Evolutionary conservation across 2,888 invertebrate genomes (phyloP), one percentile per base, ranked within the genome.

Genomic region (Electrophaes corylata): DNA sequence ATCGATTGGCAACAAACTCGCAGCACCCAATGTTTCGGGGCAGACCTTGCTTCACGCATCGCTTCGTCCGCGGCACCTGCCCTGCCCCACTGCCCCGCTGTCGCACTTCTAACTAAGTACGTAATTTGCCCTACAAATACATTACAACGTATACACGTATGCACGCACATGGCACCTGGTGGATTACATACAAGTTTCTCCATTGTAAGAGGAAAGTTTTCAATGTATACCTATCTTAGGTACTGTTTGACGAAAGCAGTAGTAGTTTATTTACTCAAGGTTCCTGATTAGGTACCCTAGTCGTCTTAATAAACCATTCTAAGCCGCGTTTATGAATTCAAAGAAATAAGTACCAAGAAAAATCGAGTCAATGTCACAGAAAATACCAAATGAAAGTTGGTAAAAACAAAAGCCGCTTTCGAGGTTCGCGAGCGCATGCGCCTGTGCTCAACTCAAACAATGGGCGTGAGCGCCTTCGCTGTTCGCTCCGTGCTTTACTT

Each of bases 401-500:
- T 41, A 48, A 59, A 60, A 59, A 61, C 59, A 57, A 57, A 53
- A 40, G 43, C 14, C 19, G 48, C 40, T 48, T 57, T 56, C 47
- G 51, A 33, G 45, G 45, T 35, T 53, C 6, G 35, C 40, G 50
- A 12, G 45, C 45, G 41, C 39, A 23, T 35, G 45, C 45, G 41
- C 39, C 18, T 35, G 48, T 23, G 37, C n/a, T 51, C 59, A 55
- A 67, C n/a, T 51, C 59, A 54, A 67, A 76, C 76, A 76, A 72
- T 71, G 65, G 61, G 55, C 64, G 66, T 64, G 70, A 60, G 65
- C 67, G 69, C 69, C n/a, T 2, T 6, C 26, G 10, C 26, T 6
- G 10, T 10, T 2, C 5, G 8, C 8, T 8, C 10, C 26, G 26
- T 5, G 18, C 31, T 3, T n/a, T 66, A 76, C 74, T 78, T 78